A percentile compares a stretch with the other conserved stretches of the same genome.
Evolutionary conservation across 2,797 vertebrate species (phyloP).

Genomic region (Uromys caudimaculatus): DNA sequence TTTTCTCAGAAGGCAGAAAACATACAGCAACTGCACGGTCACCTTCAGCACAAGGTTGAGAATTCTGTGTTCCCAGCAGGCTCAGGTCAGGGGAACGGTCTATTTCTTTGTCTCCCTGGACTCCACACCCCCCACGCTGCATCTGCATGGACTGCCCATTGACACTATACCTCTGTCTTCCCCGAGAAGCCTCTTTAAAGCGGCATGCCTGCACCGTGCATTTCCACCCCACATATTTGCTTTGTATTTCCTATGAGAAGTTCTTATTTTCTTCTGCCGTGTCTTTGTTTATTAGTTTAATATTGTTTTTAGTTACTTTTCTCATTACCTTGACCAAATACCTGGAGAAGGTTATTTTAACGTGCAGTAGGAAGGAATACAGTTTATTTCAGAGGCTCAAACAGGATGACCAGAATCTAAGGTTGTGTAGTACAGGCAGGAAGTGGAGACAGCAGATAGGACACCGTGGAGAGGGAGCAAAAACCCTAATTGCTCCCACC

Average conservation of each 20-base stretch:
- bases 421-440: too few species aligned
- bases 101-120: neutral
- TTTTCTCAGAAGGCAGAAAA: constrained; percentile 18
- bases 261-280: neutral
- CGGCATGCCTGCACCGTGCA: neutral
- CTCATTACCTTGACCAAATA: neutral
- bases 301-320: neutral
- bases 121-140: neutral
- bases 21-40: neutral
- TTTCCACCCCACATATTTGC: neutral
- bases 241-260: constrained; percentile 30
- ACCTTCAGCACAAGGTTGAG: neutral
- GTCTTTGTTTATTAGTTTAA: constrained; percentile 23
- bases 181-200: neutral
- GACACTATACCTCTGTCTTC: neutral
- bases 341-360: neutral
- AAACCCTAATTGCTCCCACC: neutral
- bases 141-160: neutral
- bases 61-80: neutral
- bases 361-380: neutral
- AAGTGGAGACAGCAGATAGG: neutral
- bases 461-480: neutral
- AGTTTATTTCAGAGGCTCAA: neutral
- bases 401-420: neutral
- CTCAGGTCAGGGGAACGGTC: neutral